Evolutionary conservation across 1,140 invertebrate species (phyloP), one percentile per base, ranked within the genome.

Genomic region (Procambarus virginalis): DNA sequence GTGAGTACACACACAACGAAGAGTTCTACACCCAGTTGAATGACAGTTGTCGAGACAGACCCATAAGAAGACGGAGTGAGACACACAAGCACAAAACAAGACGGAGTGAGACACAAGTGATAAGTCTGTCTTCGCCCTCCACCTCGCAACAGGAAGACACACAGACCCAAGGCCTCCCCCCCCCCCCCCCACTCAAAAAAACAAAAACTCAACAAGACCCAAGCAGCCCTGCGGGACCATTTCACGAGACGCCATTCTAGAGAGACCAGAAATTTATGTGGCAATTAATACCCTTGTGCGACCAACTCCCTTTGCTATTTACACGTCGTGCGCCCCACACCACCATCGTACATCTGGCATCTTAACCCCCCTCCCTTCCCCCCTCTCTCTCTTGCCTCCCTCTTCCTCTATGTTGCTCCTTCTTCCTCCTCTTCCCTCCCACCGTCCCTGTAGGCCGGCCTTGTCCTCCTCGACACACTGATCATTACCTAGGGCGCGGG

Each of bases 201-300:
- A 10, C 5, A 58, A 12, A 12, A 12, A 9, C 6, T 64, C 4
- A 34, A 34, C n/a, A 73, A 3, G n/a, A 22, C 49, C 78, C 49
- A 46, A 80, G 78, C 49, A 80, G 78, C 78, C 78, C 78, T 22
- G 49, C 20, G 78, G 78, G 78, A 58, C 78, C 49, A 80, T 80
- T 80, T 55, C 78, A 55, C 46, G 78, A 45, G 78, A 80, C 78
- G 55, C 78, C 78, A 55, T 80, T 58, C 55, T 80, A 55, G 49
- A 80, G 78, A 80, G 78, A 80, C 49, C 78, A 55, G 78, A 55
- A 80, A 80, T 80, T 80, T 80, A 80, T 80, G 78, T 80, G 78
- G 78, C 49, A 80, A 80, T 80, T 80, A 80, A 80, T 80, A 80
- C 49, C 78, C 78, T n/a, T 8, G 22, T 9, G 78, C 78, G 20